Evolutionary conservation across 2,888 invertebrate species (phyloP).

Genomic region (Philopedon plagiatum): DNA sequence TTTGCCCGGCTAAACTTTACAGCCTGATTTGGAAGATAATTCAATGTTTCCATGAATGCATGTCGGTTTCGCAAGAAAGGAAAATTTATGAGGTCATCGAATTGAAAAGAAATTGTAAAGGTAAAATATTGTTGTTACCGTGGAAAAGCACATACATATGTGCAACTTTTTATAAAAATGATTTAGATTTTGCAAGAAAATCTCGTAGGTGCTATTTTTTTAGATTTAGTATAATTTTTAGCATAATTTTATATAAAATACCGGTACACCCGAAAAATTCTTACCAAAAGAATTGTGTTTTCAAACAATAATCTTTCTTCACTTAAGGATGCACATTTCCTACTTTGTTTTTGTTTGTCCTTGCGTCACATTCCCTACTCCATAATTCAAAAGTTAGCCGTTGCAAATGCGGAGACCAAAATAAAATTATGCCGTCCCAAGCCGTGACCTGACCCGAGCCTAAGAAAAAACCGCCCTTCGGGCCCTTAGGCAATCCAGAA

Average conservation of each 20-base stretch:
- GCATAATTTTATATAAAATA: too few species aligned
- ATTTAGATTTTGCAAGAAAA: too few species aligned
- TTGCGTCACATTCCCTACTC: constrained; percentile 24
- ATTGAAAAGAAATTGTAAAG: constrained; percentile 3
- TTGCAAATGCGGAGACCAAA: constrained; percentile 36
- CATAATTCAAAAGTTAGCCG: constrained; percentile 44
- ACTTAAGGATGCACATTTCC: background rate
- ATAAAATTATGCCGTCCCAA: constrained; percentile 47
- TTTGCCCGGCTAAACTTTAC: constrained; percentile 17
- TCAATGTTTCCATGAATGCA: constrained; percentile 30
- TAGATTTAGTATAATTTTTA: too few species aligned
- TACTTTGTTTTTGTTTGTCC: constrained; percentile 3
- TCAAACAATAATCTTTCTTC: constrained; percentile 2
- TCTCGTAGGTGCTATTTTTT: too few species aligned
- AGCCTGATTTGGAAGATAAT: constrained; percentile 26
- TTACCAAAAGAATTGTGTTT: background rate
- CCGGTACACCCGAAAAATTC: too few species aligned
- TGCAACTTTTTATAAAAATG: too few species aligned
- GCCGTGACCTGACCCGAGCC: constrained; percentile 36
- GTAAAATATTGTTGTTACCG: too few species aligned
- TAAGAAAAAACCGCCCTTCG: constrained; percentile 33
- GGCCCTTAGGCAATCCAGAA: constrained; percentile 19
- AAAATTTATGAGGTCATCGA: constrained; percentile 18
- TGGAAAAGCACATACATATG: too few species aligned
- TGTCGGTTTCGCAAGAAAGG: constrained; percentile 19